Percentiles rank a stretch among this genome's conserved stretches.
Conservation (phyloP, 2,888 invertebrate species). For the Cynaeus angustus region DNA sequence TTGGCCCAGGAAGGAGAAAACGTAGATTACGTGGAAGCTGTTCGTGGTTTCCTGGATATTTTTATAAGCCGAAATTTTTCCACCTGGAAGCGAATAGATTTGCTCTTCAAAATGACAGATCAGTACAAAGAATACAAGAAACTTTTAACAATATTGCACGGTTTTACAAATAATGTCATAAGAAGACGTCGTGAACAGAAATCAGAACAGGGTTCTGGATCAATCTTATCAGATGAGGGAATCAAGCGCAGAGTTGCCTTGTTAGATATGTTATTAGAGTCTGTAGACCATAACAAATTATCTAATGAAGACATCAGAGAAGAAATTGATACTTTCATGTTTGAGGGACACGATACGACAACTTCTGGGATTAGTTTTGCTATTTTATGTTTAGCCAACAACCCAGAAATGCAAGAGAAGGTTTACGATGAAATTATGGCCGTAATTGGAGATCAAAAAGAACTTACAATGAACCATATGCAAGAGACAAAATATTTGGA, state of each 20-base stretch:
- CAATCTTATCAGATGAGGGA: neutral
- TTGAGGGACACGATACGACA: conserved; percentile 76
- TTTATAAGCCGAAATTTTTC: conserved; percentile 44
- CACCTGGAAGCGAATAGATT: conserved; percentile 55
- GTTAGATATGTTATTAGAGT: conserved; percentile 77
- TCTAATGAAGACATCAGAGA: conserved; percentile 77
- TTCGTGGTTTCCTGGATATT: conserved; percentile 73
- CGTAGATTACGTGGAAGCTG: conserved; percentile 82
- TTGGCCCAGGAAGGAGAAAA: conserved; percentile 81
- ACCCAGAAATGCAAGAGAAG: conserved; percentile 69
- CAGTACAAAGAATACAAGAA: conserved; percentile 75
- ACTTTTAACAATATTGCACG: conserved; percentile 72
- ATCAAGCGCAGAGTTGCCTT: conserved; percentile 79
- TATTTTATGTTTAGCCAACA: conserved; percentile 71
- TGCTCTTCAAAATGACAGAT: conserved; percentile 74
- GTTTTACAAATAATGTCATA: conserved; percentile 70
- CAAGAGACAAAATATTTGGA: conserved; percentile 72
- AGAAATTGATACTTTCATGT: conserved; percentile 84
- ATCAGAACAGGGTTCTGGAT: neutral
- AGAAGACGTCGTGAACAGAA: conserved; percentile 65
- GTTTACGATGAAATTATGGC: conserved; percentile 55
- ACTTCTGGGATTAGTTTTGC: conserved; percentile 73
- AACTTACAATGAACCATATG: conserved; percentile 52
- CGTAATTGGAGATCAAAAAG: conserved; percentile 52
- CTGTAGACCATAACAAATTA: conserved; percentile 76